These are phyloP conservation scores for Stenichneumon culpator DNA, from an alignment of 2,888 invertebrate genomes.

Conservation along the genomic window DNA sequence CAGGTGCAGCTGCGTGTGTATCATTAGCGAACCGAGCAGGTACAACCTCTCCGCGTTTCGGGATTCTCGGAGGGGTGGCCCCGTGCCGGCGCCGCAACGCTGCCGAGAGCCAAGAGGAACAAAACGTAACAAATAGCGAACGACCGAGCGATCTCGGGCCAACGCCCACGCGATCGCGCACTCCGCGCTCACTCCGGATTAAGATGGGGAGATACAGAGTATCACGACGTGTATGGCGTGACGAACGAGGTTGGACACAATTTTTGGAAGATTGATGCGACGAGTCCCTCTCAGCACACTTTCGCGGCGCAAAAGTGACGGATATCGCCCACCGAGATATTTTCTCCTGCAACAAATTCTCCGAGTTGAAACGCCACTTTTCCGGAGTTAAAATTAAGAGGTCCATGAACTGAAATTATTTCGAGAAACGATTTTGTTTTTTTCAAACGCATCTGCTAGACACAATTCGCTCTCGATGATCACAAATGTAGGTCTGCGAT, in stretches of 20 bases:
- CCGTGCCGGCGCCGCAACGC: slow-evolving; percentile 34
- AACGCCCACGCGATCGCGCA: slow-evolving; percentile 48
- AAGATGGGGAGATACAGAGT: slow-evolving; percentile 17
- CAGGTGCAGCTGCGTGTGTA: slow-evolving; percentile 52
- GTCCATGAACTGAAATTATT: not conserved
- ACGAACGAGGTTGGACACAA: not conserved
- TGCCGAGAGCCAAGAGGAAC: slow-evolving; percentile 44
- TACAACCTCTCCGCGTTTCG: slow-evolving; percentile 52
- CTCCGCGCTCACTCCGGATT: slow-evolving; percentile 6
- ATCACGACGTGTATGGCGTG: not conserved
- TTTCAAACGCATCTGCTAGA: not conserved
- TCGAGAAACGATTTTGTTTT: not conserved
- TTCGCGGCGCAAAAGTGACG: not conserved
- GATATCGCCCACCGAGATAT: not conserved
- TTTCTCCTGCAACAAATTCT: not conserved
- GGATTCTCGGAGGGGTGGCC: slow-evolving; percentile 39
- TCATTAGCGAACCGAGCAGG: slow-evolving; percentile 38
- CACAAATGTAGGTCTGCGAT: too few species aligned
- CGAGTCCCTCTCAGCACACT: not conserved
- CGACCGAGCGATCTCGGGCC: slow-evolving; percentile 32
- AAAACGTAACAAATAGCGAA: slow-evolving; percentile 38
- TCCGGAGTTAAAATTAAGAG: not conserved
- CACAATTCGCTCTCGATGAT: not conserved
- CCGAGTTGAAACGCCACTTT: not conserved
- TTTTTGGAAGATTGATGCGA: not conserved